phyloP scores from a whole-genome alignment of 2,888 invertebrate species.

The Himalopsyche japonica region DNA sequence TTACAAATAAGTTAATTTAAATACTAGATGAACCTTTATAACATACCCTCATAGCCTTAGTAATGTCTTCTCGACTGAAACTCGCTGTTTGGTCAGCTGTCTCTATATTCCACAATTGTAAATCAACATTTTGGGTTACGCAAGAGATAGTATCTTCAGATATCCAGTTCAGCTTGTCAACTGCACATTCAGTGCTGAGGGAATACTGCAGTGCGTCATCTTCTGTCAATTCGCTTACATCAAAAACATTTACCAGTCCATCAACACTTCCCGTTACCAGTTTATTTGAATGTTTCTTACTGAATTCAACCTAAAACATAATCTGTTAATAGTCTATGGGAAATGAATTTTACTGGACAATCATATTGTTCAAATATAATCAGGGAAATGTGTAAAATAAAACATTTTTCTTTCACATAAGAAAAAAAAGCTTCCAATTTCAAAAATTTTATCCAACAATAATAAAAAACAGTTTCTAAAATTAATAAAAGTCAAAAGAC shows the following conservation, averaged over 20 bases:
- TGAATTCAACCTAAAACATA: slow-evolving; percentile 66
- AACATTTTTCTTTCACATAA: too few relatives aligned
- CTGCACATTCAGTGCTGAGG: slow-evolving; percentile 77
- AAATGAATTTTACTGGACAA: too few relatives aligned
- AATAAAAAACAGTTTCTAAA: too few relatives aligned
- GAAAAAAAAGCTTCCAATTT: too few relatives aligned
- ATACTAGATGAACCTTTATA: not conserved
- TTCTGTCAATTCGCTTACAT: slow-evolving; percentile 72
- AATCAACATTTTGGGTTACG: slow-evolving; percentile 71
- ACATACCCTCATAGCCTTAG: slow-evolving; percentile 60
- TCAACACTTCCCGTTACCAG: slow-evolving; percentile 80
- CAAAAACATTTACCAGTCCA: slow-evolving; percentile 83
- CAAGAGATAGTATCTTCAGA: slow-evolving; percentile 60
- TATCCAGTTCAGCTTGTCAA: slow-evolving; percentile 67
- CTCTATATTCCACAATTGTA: slow-evolving; percentile 70
- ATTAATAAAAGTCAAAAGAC: too few relatives aligned
- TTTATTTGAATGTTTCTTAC: slow-evolving; percentile 66
- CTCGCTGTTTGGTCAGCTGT: slow-evolving; percentile 63
- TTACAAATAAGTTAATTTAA: too few relatives aligned
- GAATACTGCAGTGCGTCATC: slow-evolving; percentile 79
- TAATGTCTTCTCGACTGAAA: slow-evolving; percentile 64
- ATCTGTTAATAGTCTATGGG: not conserved
- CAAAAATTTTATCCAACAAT: too few relatives aligned
- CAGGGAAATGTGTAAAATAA: too few relatives aligned
- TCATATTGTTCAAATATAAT: too few relatives aligned